Evolutionary conservation across 2,113 vertebrate species (phyloP), one percentile per base, ranked within the genome.

Genomic region (Marmota monax): DNA sequence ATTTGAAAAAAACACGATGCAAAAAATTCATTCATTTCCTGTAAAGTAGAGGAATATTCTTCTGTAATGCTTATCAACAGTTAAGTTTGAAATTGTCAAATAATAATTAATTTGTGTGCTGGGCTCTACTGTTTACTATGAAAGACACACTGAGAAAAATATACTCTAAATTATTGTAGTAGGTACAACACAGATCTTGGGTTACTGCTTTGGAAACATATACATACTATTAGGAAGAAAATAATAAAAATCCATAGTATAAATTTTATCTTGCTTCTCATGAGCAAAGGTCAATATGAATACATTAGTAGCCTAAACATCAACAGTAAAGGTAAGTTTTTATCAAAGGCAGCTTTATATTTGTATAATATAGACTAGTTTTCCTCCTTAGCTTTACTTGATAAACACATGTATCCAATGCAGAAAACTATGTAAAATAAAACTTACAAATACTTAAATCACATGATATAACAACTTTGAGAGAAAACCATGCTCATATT

Each of bases 341-440:
- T 32, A 70, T 11, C 17, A 84, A 87, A 72, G 37, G 32, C 93
- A 86, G n/a, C 22, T 86, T 88, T 77, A 18, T 74, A 48, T 90
- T 83, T 84, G 20, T 58, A 5, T 84, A 69, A 83, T 29, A 90
- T 0, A 77, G 34, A 48, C n/a, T 65, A 88, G 73, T 27, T 92
- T 84, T 85, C 37, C 6, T 84, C 61, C 25, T 82, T 77, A 83
- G 39, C 34, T 20, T 77, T 80, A 82, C 82, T 79, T 92, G 25
- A 87, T 74, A 84, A 39, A 95, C 70, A 89, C 11, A 32, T 25
- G 37, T 6, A 77, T 17, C 23, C 82, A 85, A 9, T 61, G 25
- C 32, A 86, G 45, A 92, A 96, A 93, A 83, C 37, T 65, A 56
- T 74, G 23, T 56, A 17, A 87, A 84, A 48, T 69, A 80, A 83